Evolutionary conservation across 2,797 vertebrate genomes (phyloP).

Genomic region (Esox masquinongy): DNA sequence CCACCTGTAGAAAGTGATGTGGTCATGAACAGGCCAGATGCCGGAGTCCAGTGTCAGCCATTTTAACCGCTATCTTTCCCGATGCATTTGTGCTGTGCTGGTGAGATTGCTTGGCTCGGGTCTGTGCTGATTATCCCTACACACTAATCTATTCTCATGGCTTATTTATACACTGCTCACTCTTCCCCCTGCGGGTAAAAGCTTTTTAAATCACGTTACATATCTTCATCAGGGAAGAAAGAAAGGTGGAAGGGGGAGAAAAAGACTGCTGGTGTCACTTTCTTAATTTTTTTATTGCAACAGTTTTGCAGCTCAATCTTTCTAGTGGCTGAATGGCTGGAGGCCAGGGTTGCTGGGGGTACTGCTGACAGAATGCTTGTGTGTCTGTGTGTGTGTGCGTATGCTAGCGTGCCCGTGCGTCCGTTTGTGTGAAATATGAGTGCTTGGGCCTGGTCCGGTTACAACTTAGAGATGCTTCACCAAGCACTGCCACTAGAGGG

Average conservation of each 20-base stretch:
- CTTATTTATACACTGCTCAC: slow-evolving; percentile 47
- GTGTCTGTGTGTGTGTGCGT: not conserved
- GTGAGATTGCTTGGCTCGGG: slow-evolving; percentile 27
- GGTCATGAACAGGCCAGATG: slow-evolving; percentile 30
- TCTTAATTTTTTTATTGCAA: slow-evolving; percentile 29
- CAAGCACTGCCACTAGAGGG: slow-evolving; percentile 35
- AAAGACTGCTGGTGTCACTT: slow-evolving; percentile 40
- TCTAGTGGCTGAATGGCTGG: slow-evolving; percentile 55
- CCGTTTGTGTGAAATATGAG: no score
- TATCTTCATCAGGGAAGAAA: slow-evolving; percentile 45
- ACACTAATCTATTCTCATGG: slow-evolving; percentile 55
- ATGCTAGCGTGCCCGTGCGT: no score
- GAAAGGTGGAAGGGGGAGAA: slow-evolving; percentile 25
- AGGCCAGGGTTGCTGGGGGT: slow-evolving; percentile 38
- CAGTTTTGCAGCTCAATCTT: slow-evolving; percentile 54
- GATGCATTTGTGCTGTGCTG: slow-evolving; percentile 42
- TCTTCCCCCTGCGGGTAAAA: slow-evolving; percentile 40
- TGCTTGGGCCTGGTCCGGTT: not conserved
- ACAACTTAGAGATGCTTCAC: not conserved
- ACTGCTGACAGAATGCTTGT: not conserved
- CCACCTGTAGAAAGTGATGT: slow-evolving; percentile 46
- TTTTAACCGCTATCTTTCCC: slow-evolving; percentile 41
- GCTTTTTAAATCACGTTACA: slow-evolving; percentile 56
- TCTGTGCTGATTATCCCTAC: slow-evolving; percentile 27
- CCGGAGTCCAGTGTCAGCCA: slow-evolving; percentile 39